Base-by-base conservation (phyloP, 1,140 invertebrate species). In the Brachionus koreanus region DNA sequence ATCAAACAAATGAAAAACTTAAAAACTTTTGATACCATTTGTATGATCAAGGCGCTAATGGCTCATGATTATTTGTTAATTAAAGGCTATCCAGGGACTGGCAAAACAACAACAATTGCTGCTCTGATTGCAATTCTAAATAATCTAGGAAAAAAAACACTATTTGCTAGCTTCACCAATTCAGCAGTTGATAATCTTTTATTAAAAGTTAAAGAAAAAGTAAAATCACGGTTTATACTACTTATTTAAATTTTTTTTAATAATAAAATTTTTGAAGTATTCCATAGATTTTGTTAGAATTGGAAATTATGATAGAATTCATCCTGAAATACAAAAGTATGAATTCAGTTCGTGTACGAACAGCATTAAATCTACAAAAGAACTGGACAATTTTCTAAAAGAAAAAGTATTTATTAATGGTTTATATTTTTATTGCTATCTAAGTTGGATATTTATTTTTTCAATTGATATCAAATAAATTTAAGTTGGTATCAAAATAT, bases 141-240 rank as follows among this genome's bases (percentile, higher is more conserved):
- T 9, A 86, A 89, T 67, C 85, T 94, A n/a, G 91, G 92, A 5
- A 91, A 92, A 65, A 92, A 92, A 5, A 92, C 98, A 4, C 87
- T 98, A 4, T 91, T 98, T 12, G 95, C 95, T 6, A 93, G 94
- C 76, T 94, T 97, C 85, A 98, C 96, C 0, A 93, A 98, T 86
- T 94, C 92, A 9, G 96, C 96, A 0, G 93, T 98, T 0, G 96
- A 98, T 86, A 98, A 96, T 87, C 92, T 98, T 13, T 89, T 98
- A 1, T 83, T 93, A 10, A 94, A 94, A 87, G 86, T 94, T 25
- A 9, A 65, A 12, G 2, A 83, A 63, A 49, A 83, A 25, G 61
- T 63, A 65, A 57, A 16, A 42, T 3, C 37, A 10, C 39, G 37
- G 12, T n/a, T n/a, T n/a, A n/a, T n/a, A n/a, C n/a, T n/a, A n/a